Evolutionary conservation across 1,140 invertebrate species (phyloP).

Genomic region (Capitella teleta): DNA sequence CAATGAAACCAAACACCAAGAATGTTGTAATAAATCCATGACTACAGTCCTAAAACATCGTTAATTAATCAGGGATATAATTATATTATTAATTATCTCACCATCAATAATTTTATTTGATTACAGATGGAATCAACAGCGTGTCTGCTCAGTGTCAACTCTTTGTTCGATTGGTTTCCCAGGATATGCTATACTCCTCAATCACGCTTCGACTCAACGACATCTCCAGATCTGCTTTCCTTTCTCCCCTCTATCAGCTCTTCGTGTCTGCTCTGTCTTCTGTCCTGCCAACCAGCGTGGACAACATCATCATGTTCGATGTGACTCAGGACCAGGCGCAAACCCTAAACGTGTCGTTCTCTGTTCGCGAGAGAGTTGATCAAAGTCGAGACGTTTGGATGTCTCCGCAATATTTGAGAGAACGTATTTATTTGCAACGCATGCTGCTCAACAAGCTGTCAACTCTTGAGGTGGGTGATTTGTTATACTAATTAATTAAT

Average conservation of each 20-base stretch:
- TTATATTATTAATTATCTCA: background rate
- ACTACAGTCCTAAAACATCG: background rate
- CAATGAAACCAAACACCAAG: no score
- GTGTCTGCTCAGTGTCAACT: conserved; percentile 66
- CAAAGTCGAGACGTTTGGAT: conserved; percentile 56
- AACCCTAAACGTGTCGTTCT: conserved; percentile 90
- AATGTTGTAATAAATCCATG: no score
- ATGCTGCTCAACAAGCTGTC: conserved; percentile 72
- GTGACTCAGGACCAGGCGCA: conserved; percentile 60
- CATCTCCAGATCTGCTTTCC: conserved; percentile 84
- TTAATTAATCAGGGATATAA: background rate
- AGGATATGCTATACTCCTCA: conserved; percentile 88
- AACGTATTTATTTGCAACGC: conserved; percentile 84
- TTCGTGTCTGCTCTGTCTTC: conserved; percentile 85
- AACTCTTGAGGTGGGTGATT: conserved; percentile 65
- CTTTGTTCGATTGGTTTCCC: conserved; percentile 76
- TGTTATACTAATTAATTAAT: no score
- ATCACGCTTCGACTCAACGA: conserved; percentile 85
- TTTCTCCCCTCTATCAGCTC: conserved; percentile 77
- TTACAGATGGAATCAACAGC: conserved; percentile 76
- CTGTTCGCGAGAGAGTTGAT: conserved; percentile 57
- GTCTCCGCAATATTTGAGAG: conserved; percentile 75
- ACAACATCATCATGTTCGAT: conserved; percentile 88
- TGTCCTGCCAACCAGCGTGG: conserved; percentile 79
- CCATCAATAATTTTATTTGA: conserved; percentile 11